phyloP scores from a whole-genome alignment of 2,888 invertebrate genomes.

The Artemia sinica region DNA sequence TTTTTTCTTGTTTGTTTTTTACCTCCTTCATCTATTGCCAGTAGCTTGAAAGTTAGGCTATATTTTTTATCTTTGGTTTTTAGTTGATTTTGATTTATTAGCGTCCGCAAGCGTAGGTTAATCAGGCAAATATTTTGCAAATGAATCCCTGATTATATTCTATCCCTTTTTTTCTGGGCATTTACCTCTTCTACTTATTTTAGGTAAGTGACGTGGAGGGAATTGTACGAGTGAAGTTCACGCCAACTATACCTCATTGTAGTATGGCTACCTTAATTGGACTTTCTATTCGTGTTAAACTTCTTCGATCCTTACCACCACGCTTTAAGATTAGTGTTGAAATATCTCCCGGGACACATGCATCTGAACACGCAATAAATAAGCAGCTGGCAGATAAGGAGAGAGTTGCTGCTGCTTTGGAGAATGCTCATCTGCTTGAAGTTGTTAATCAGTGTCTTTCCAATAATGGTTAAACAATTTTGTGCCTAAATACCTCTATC shows the following conservation, averaged over 20 bases:
- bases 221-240: constrained; percentile 59
- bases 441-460: constrained; percentile 73
- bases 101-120: too few relatives aligned
- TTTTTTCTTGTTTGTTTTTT: too few relatives aligned
- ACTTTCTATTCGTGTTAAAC: constrained; percentile 74
- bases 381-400: constrained; percentile 97
- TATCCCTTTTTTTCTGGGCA: too few relatives aligned
- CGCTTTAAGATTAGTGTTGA: constrained; percentile 70
- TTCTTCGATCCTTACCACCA: constrained; percentile 62
- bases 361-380: constrained; percentile 79
- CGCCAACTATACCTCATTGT: constrained; percentile 96
- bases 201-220: constrained; percentile 55
- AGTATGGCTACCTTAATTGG: constrained; percentile 94
- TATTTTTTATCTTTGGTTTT: too few relatives aligned
- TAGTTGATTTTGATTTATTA: too few relatives aligned
- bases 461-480: background rate
- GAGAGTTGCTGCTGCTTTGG: constrained; percentile 86
- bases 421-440: constrained; percentile 72
- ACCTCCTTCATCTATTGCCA: too few relatives aligned
- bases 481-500: too few relatives aligned
- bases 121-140: too few relatives aligned
- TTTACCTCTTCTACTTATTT: background rate
- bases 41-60: too few relatives aligned
- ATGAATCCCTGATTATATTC: too few relatives aligned
- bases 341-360: constrained; percentile 80